Conservation (phyloP, 92 coral and sea anemone species). For the Epizoanthus rinbou region DNA sequence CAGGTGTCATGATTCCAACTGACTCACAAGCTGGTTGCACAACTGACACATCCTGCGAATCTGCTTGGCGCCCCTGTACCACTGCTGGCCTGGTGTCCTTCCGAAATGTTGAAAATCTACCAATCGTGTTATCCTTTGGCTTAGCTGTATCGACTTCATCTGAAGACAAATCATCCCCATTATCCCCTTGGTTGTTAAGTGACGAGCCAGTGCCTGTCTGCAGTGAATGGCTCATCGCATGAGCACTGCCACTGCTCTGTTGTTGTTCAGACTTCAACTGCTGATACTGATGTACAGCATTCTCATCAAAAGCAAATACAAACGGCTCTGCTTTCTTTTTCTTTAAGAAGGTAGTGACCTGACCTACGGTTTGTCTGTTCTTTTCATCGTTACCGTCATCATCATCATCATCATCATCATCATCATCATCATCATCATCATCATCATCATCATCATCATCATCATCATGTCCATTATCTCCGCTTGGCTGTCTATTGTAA, state of each 20-base stretch:
- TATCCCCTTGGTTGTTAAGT: background rate
- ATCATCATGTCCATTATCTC: background rate
- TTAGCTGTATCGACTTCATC: conserved; percentile 4
- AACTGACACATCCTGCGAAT: background rate
- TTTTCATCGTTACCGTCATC: background rate
- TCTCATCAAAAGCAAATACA: conserved; percentile 66
- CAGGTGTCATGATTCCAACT: background rate
- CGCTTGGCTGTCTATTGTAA: conserved; percentile 6
- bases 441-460: background rate
- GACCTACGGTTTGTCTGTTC: background rate
- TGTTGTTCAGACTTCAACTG: background rate
- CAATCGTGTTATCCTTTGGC: conserved; percentile 24
- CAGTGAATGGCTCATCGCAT: background rate
- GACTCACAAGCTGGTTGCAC: background rate
- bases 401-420: background rate
- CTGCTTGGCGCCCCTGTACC: conserved; percentile 2
- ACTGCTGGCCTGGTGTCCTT: conserved; percentile 26
- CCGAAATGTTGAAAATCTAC: conserved; percentile 58
- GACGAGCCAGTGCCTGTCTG: background rate
- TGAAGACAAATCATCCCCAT: conserved; percentile 1
- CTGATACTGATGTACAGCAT: conserved; percentile 26
- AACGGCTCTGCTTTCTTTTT: conserved; percentile 44
- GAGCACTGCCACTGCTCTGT: background rate
- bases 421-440: background rate
- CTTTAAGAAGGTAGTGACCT: conserved; percentile 15